These are phyloP conservation scores for Xiphophorus maculatus DNA, from an alignment of 2,113 vertebrate genomes.

Conservation along the genomic window DNA sequence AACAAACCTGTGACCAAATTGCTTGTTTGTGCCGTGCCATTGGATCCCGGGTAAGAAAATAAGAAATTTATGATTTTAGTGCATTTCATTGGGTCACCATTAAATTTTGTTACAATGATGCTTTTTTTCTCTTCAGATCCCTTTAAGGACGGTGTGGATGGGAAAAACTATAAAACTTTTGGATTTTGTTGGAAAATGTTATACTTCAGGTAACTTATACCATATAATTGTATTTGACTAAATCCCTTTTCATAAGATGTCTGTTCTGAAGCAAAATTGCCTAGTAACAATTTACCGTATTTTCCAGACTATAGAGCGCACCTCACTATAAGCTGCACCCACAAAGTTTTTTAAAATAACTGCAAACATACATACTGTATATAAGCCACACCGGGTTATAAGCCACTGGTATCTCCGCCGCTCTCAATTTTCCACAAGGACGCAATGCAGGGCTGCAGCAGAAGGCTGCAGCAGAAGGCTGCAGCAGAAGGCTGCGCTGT, in stretches of 20 bases:
- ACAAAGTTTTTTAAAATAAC: too few relatives aligned
- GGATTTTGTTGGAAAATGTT: conserved; percentile 85
- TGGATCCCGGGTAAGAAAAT: conserved; percentile 80
- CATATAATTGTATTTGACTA: not conserved
- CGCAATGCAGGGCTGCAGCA: too few relatives aligned
- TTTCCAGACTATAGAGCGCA: too few relatives aligned
- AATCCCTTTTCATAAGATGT: not conserved
- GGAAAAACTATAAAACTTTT: conserved; percentile 85
- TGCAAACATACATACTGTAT: too few relatives aligned
- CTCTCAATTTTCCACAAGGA: too few relatives aligned
- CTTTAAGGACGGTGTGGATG: conserved; percentile 89
- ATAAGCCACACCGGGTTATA: too few relatives aligned
- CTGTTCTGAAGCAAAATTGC: not conserved
- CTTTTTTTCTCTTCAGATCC: conserved; percentile 76
- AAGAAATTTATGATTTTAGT: not conserved
- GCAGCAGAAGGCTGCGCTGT: too few relatives aligned
- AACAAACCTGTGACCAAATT: conserved; percentile 88
- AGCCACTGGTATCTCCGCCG: too few relatives aligned
- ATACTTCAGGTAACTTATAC: conserved; percentile 68
- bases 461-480: too few relatives aligned
- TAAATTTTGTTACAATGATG: not conserved
- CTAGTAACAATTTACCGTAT: too few relatives aligned
- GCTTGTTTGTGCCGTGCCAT: conserved; percentile 85
- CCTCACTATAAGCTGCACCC: too few relatives aligned
- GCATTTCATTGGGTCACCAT: not conserved